These are phyloP conservation scores for Platyscapa corneri DNA, from an alignment of 1,140 invertebrate species.

Conservation along the genomic window DNA sequence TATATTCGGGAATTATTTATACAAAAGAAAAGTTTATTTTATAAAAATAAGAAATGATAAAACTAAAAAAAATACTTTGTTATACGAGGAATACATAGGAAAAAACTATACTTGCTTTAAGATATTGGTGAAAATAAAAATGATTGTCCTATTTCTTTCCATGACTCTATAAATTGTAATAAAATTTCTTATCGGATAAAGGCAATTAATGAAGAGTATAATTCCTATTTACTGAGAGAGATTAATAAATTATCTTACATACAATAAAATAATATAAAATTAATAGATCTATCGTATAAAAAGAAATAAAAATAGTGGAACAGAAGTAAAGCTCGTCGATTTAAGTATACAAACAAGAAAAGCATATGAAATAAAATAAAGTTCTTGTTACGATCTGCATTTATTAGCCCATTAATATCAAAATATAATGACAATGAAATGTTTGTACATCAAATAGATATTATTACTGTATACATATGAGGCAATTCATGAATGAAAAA, in stretches of 20 bases:
- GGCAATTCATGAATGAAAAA: too few relatives aligned
- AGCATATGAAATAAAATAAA: not conserved
- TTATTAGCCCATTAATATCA: too few relatives aligned
- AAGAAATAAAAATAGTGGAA: not conserved
- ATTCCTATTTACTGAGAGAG: not conserved
- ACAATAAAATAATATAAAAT: not conserved
- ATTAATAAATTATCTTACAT: not conserved
- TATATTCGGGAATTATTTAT: too few relatives aligned
- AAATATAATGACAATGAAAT: too few relatives aligned
- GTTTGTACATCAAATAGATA: too few relatives aligned
- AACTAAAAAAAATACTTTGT: not conserved
- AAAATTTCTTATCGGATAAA: not conserved
- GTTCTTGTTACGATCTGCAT: too few relatives aligned
- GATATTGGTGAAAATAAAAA: not conserved
- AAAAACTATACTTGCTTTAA: not conserved
- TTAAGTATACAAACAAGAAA: not conserved
- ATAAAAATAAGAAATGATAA: too few relatives aligned
- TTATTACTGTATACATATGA: too few relatives aligned
- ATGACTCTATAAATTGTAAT: constrained; percentile 4
- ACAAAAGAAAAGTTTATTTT: too few relatives aligned
- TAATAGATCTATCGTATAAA: not conserved
- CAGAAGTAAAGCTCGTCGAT: not conserved
- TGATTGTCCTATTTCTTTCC: constrained; percentile 4
- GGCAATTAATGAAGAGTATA: not conserved
- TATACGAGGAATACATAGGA: not conserved